These are phyloP conservation scores for Babylonia areolata DNA, from an alignment of 1,140 invertebrate genomes.

Conservation along the genomic window DNA sequence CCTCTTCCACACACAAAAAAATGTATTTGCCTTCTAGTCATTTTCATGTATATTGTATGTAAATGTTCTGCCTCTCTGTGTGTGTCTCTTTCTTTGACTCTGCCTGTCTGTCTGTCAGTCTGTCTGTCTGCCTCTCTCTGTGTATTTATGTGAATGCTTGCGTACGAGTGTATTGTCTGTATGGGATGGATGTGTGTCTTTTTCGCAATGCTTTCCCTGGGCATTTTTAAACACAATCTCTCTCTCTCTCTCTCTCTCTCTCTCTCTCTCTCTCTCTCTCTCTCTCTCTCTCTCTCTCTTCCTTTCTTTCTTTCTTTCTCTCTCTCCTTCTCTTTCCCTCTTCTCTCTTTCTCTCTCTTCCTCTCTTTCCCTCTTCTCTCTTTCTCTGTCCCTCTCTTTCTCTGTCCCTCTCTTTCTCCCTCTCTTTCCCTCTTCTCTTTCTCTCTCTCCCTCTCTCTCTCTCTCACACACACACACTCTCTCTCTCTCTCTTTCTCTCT, in stretches of 20 bases:
- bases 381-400: background rate
- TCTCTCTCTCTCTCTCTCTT: background rate
- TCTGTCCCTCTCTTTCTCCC: background rate
- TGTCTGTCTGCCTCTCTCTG: background rate
- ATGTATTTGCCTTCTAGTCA: too few species aligned
- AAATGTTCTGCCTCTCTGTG: background rate
- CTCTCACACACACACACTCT: too few species aligned
- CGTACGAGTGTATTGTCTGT: too few species aligned
- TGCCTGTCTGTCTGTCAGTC: background rate
- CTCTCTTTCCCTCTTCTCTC: background rate
- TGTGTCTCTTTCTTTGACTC: background rate
- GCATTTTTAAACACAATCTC: too few species aligned
- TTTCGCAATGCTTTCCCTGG: too few species aligned
- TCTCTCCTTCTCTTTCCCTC: background rate
- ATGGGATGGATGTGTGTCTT: too few species aligned
- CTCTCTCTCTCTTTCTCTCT: too few species aligned
- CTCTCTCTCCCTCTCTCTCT: too few species aligned
- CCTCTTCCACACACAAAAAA: background rate
- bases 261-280: too few species aligned
- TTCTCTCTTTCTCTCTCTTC: background rate
- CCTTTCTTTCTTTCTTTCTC: background rate
- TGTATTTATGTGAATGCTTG: background rate
- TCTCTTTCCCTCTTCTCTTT: background rate
- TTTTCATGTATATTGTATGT: too few species aligned
- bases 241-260: too few species aligned